These are phyloP conservation scores for Paramormyrops hopkinsi DNA, from an alignment of 2,797 vertebrate genomes.

Conservation along the genomic window DNA sequence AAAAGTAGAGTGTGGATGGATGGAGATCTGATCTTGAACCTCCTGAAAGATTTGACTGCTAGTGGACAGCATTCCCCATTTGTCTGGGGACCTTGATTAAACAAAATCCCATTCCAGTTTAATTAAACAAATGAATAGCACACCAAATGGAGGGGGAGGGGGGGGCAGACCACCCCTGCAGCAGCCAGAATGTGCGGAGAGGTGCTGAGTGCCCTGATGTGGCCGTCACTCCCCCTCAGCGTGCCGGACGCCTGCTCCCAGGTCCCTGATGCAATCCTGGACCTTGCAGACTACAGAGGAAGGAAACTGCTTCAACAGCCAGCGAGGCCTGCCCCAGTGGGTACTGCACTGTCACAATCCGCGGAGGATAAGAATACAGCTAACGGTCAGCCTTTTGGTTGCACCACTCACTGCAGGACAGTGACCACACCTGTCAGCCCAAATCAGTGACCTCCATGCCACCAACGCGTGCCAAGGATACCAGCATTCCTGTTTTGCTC, in stretches of 20 bases:
- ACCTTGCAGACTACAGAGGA: conserved; percentile 61
- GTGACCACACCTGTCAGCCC: conserved; percentile 2
- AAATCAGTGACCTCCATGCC: background rate
- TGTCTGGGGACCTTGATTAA: background rate
- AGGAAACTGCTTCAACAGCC: conserved; percentile 65
- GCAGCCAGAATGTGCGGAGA: background rate
- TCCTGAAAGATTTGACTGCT: background rate
- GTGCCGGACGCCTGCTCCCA: background rate
- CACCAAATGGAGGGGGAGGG: background rate
- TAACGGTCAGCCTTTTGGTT: conserved; percentile 54
- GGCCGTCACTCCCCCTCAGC: background rate
- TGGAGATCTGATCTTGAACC: background rate
- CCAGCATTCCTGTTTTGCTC: background rate
- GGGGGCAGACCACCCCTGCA: background rate
- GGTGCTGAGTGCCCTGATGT: background rate
- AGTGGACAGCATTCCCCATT: background rate
- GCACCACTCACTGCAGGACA: conserved; percentile 33
- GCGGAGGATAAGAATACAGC: conserved; percentile 49
- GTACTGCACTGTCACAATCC: conserved; percentile 22
- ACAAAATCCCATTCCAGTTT: background rate
- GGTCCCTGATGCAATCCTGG: conserved; percentile 63
- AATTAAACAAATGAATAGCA: background rate
- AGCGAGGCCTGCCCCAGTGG: conserved; percentile 57
- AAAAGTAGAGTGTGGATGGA: background rate
- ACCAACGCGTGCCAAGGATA: background rate